Evolutionary conservation across 2,797 vertebrate genomes (phyloP).

Genomic region (Enteromius anoplus): DNA sequence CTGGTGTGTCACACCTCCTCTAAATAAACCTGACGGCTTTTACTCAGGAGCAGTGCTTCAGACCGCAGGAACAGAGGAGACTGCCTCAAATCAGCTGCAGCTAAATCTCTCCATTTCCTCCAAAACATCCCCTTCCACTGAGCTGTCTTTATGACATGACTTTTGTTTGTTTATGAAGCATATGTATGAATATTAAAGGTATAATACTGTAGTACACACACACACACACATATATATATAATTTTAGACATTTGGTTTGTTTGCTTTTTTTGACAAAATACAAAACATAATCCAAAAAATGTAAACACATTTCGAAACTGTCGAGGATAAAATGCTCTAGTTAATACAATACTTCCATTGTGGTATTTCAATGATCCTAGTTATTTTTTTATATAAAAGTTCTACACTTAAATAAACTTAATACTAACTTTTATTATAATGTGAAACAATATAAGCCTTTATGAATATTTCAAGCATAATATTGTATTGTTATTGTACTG

Average conservation of each 20-base stretch:
- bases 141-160: background rate
- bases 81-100: background rate
- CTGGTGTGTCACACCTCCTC: background rate
- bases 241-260: too few relatives aligned
- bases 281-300: too few relatives aligned
- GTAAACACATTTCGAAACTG: too few relatives aligned
- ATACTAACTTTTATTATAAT: background rate
- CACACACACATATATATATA: too few relatives aligned
- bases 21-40: constrained; percentile 23
- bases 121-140: background rate
- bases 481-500: background rate
- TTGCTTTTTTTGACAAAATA: too few relatives aligned
- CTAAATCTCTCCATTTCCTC: background rate
- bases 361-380: too few relatives aligned
- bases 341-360: too few relatives aligned
- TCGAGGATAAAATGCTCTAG: too few relatives aligned
- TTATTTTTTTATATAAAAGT: background rate
- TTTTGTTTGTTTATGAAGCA: too few relatives aligned
- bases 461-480: background rate
- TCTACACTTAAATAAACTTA: background rate
- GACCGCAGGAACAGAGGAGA: background rate
- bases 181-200: background rate
- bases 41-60: background rate
- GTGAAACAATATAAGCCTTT: background rate
- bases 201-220: too few relatives aligned